Evolutionary conservation across 2,888 invertebrate genomes (phyloP), one percentile per base, ranked within the genome.

Genomic region (Exocentrus adspersus): DNA sequence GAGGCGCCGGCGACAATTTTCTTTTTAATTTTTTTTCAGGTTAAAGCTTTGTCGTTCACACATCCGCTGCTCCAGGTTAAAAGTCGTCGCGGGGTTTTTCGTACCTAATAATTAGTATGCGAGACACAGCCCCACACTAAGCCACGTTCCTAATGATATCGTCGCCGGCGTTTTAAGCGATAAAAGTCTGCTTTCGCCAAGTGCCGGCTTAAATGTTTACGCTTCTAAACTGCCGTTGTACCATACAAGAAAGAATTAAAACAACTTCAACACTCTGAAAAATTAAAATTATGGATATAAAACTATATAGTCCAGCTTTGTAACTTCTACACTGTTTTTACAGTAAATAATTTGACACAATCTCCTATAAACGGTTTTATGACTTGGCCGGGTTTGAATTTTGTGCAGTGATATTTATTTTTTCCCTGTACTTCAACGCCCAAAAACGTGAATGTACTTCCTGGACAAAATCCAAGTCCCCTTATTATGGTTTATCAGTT

Each of bases 91-190:
- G n/a, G n/a, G n/a, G n/a, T n/a, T n/a, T n/a, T n/a, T n/a, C n/a
- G n/a, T n/a, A n/a, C n/a, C n/a, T n/a, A n/a, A n/a, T n/a, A 30
- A 51, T 51, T 51, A 51, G 51, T 32, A 56, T 62, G 56, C 62
- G 21, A 41, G 24, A 24, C 41, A 56, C 30, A 51, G 9, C 50
- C 21, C 16, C 48, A 37, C 46, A 37, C 48, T 67, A 37, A n/a
- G n/a, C 57, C 69, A 64, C 68, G 67, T 70, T 65, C 45, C 68
- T 70, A 71, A 71, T 68, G 68, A 70, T 64, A 71, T 70, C 68
- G 71, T 71, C 71, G 68, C 69, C 68, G 65, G 64, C 63, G 68
- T 65, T 68, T 68, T 68, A 71, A 64, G 64, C 60, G 64, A 62
- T 53, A 50, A 63, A 68, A 17, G 32, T 28, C 17, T 5, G 14